Percentiles rank a stretch among this genome's conserved stretches.
Evolutionary conservation across 2,888 invertebrate species (phyloP).

Genomic region (Cabera pusaria): DNA sequence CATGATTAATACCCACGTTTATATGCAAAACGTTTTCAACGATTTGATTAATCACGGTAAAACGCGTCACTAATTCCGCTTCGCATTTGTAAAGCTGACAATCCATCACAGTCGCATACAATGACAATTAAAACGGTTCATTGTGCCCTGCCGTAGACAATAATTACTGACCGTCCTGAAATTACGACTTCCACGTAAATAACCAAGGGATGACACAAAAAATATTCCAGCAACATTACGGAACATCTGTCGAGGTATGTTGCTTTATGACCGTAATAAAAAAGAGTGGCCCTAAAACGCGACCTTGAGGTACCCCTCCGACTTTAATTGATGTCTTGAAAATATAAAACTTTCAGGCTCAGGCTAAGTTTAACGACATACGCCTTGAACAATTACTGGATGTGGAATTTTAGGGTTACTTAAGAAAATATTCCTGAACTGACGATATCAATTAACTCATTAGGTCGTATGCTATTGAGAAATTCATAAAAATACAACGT

Average conservation of each 20-base stretch:
- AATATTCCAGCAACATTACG: constrained; percentile 18
- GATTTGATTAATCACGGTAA: constrained; percentile 40
- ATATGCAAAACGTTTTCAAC: constrained; percentile 27
- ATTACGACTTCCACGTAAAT: constrained; percentile 27
- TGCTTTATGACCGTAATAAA: constrained; percentile 29
- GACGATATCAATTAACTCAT: too few species aligned
- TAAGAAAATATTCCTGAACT: too few species aligned
- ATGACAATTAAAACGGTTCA: constrained; percentile 48
- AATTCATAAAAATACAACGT: too few species aligned
- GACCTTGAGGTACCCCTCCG: constrained; percentile 25
- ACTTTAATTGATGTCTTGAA: constrained; percentile 23
- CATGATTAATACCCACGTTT: constrained; percentile 13
- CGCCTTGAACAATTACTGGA: neutral
- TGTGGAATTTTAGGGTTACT: too few species aligned
- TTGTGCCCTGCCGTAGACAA: constrained; percentile 28
- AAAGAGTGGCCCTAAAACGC: constrained; percentile 26
- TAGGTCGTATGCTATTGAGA: too few species aligned
- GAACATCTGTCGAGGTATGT: constrained; percentile 25
- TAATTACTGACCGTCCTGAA: constrained; percentile 33
- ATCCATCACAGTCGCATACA: constrained; percentile 42
- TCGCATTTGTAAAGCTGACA: constrained; percentile 33
- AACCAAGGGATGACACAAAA: constrained; percentile 28
- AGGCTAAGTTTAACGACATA: constrained; percentile 13
- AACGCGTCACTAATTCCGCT: constrained; percentile 40
- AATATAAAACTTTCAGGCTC: constrained; percentile 19